These are phyloP conservation scores for Melanocharis versteri DNA, from an alignment of 2,113 vertebrate species.

Conservation along the genomic window DNA sequence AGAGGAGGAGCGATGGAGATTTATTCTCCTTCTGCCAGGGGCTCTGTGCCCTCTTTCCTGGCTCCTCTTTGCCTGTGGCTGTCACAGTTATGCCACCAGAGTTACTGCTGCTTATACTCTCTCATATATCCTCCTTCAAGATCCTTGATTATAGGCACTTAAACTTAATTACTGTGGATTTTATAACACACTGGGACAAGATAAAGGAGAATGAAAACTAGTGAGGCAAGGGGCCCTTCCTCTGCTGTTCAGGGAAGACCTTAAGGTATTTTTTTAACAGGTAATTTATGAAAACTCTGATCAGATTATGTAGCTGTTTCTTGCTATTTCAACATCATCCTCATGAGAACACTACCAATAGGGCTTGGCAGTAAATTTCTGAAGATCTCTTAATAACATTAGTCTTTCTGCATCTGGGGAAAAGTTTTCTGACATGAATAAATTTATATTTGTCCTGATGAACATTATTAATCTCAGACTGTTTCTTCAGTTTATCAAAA, in stretches of 20 bases:
- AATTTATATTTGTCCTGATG: not conserved
- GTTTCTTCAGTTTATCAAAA: not conserved
- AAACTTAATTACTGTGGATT: slow-evolving; percentile 31
- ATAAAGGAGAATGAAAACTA: slow-evolving; percentile 24
- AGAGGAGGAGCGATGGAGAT: not conserved
- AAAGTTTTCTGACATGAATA: not conserved
- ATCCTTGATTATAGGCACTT: slow-evolving; percentile 13
- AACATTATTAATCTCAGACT: not conserved
- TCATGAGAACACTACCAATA: not conserved
- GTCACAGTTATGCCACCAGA: not conserved
- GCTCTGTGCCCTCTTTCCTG: not conserved
- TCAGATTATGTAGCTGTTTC: slow-evolving; percentile 15
- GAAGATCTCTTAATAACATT: not conserved
- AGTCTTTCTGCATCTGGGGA: not conserved
- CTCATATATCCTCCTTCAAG: not conserved
- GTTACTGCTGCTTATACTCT: not conserved
- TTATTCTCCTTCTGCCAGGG: accelerated
- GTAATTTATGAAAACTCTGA: slow-evolving; percentile 32
- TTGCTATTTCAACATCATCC: not conserved
- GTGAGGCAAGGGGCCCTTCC: not conserved
- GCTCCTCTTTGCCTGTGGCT: not conserved
- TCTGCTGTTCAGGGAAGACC: not conserved
- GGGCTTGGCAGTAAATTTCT: not conserved
- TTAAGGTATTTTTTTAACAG: not conserved
- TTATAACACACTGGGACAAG: slow-evolving; percentile 22